A percentile compares a stretch with the other conserved stretches of the same genome.
Evolutionary conservation across 1,140 invertebrate species (phyloP).

Genomic region (Bombus sibiricus): DNA sequence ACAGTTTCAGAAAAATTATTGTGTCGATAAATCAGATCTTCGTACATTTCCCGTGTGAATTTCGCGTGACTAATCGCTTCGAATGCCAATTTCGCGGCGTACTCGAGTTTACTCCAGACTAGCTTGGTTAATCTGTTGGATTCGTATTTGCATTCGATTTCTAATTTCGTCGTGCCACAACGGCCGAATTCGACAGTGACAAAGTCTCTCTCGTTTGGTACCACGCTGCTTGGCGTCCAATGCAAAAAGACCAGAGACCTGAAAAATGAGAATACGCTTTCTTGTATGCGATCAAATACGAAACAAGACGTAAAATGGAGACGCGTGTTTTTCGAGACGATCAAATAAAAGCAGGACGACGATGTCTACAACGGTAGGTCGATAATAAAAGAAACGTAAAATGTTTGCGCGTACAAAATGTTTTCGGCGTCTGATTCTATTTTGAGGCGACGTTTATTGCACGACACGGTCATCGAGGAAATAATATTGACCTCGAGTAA

Average conservation of each 20-base stretch:
- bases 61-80: constrained; percentile 84
- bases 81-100: constrained; percentile 82
- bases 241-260: constrained; percentile 86
- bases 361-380: not conserved
- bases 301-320: not conserved
- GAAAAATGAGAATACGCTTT: not conserved
- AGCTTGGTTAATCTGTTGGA: constrained; percentile 87
- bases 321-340: not conserved
- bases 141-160: constrained; percentile 85
- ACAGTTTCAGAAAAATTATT: constrained; percentile 58
- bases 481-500: not conserved
- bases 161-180: constrained; percentile 79
- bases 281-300: not conserved
- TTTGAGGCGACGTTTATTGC: constrained; percentile 1
- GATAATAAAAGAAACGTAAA: constrained; percentile 28
- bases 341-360: not conserved
- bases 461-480: not conserved
- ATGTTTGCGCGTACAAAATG: not conserved
- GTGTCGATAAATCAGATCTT: constrained; percentile 83
- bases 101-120: constrained; percentile 84
- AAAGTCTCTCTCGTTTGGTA: constrained; percentile 83
- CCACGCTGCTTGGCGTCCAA: constrained; percentile 87
- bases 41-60: constrained; percentile 84
- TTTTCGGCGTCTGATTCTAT: not conserved
- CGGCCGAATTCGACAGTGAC: constrained; percentile 83